Base-by-base conservation (phyloP, 92 coral and sea anemone genomes). In the Zoanthus gigantus region DNA sequence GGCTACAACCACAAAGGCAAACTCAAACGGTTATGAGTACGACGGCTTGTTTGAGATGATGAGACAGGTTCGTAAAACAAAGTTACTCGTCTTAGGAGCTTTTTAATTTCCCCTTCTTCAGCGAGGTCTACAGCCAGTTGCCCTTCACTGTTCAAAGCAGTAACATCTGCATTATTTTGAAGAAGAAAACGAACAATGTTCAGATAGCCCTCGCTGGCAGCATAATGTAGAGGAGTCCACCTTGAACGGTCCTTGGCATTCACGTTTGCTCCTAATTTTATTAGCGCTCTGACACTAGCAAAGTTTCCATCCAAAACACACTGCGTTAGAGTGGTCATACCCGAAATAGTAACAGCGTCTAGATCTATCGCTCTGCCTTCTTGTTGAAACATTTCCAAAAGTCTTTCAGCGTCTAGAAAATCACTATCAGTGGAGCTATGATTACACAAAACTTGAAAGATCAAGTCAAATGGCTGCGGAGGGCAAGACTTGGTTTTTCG, bases 141-240 rank as follows among this genome's bases (percentile, higher is more conserved):
- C 69, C 91, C 91, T 45, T 96, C 91, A 71, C 89, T 75, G 85
- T 92, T 91, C 63, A 92, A 72, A 7, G 94, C 93, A 11, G 92
- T 88, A 0, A 93, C 98, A 82, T 93, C 91, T 8, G 95, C 98
- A 48, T 90, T 91, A 66, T 93, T 85, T 16, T 88, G 81, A 53
- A 96, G 81, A 57, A 96, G 91, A 80, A 83, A 92, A 67, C 95
- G 92, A 81, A 93, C 98, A 29, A 96, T 96, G 81, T 93, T 90
- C 11, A 96, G 44, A 77, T 96, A 96, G 8, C 98, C 98, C 44
- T 96, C 98, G 71, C 98, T 94, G 5, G 98, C 98, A 1, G 98
- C 98, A 73, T 93, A 90, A 77, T 96, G 98, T 9, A 96, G 73
- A 17, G 98, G 84, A 10, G 98, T 89, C 94, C 92, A 94, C 4